A percentile compares a stretch with the other conserved stretches of the same genome.
phyloP scores from a whole-genome alignment of 1,140 invertebrate species.

The Saxidomus purpurata region DNA sequence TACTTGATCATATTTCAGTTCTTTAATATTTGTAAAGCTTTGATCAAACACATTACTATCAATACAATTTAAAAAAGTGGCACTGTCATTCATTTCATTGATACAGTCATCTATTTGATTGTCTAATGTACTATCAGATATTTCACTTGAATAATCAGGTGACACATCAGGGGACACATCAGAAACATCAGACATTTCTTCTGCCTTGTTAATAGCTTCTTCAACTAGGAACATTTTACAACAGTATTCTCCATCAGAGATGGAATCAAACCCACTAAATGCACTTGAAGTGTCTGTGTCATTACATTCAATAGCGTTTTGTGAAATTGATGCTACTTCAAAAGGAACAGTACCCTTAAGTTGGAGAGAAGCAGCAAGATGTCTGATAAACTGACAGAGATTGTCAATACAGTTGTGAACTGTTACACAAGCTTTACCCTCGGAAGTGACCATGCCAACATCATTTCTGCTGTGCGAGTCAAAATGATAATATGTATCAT shows the following conservation, averaged over 20 bases:
- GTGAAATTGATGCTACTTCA: neutral
- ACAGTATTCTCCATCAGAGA: slow-evolving; percentile 28
- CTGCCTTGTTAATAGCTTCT: neutral
- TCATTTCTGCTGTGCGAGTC: slow-evolving; percentile 22
- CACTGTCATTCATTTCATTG: neutral
- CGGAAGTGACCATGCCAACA: neutral
- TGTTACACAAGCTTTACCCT: neutral
- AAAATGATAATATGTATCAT: neutral
- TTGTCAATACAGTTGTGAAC: neutral
- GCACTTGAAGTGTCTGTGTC: neutral
- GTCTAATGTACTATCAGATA: neutral
- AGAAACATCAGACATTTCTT: neutral
- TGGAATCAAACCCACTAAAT: neutral
- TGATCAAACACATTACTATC: neutral
- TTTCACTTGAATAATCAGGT: neutral
- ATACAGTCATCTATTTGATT: neutral
- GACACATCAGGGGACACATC: neutral
- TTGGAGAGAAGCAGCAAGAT: neutral
- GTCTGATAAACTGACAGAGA: slow-evolving; percentile 5
- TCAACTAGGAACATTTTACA: slow-evolving; percentile 7
- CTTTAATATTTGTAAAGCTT: neutral
- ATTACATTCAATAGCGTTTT: neutral
- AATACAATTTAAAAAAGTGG: neutral
- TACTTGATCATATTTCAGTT: too few relatives aligned
- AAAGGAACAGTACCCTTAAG: neutral